A percentile compares a stretch with the other conserved stretches of the same genome.
Conservation (phyloP, 2,888 invertebrate genomes). For the Thysanoteuthis rhombus region DNA sequence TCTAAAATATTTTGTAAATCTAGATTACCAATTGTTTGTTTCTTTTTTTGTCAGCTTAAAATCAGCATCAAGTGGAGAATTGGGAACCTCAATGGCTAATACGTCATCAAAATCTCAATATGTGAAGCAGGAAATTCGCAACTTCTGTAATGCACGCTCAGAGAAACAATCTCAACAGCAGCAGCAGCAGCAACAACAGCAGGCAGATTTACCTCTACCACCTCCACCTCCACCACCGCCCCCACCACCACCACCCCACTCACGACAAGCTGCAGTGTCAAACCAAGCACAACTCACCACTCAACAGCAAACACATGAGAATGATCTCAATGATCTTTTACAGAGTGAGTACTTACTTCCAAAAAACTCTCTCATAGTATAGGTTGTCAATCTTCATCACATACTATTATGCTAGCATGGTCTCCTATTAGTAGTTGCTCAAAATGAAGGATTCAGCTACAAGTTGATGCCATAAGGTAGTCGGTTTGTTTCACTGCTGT, state of each 20-base stretch:
- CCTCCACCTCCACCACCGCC: constrained; percentile 39
- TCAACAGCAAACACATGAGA: constrained; percentile 57
- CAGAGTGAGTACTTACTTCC: neutral
- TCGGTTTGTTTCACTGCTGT: too few relatives aligned
- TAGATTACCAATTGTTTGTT: neutral
- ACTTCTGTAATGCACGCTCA: constrained; percentile 86
- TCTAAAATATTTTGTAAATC: neutral
- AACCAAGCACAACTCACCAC: constrained; percentile 39
- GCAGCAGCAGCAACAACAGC: constrained; percentile 54
- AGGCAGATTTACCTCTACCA: constrained; percentile 40
- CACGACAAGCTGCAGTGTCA: constrained; percentile 33
- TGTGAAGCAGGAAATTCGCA: constrained; percentile 89
- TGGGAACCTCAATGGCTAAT: constrained; percentile 43
- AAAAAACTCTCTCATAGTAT: neutral
- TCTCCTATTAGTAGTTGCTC: too few relatives aligned
- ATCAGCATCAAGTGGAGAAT: constrained; percentile 40
- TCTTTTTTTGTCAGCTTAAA: constrained; percentile 47
- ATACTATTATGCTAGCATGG: too few relatives aligned
- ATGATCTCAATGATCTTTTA: constrained; percentile 57
- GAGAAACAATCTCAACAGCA: constrained; percentile 65
- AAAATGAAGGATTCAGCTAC: too few relatives aligned
- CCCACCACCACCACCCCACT: constrained; percentile 73
- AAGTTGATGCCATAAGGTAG: too few relatives aligned
- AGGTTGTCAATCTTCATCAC: neutral
- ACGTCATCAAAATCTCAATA: constrained; percentile 76